Conservation (phyloP, 1,140 invertebrate genomes). For the Aphaenogaster ashmeadi region DNA sequence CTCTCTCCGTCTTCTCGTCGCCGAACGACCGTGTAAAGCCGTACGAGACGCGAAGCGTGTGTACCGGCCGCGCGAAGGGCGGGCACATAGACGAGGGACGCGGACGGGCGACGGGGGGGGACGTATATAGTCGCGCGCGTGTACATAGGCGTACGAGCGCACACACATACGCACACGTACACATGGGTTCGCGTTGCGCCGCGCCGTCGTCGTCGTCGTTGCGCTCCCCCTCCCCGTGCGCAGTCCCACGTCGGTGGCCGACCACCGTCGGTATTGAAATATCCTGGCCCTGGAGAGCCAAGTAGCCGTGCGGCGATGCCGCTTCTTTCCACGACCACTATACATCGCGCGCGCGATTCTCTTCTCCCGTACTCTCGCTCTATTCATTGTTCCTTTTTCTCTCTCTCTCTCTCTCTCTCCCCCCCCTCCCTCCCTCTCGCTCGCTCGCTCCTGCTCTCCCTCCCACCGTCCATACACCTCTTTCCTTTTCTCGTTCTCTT, state of each 20-base stretch:
- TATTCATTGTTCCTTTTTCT: constrained; percentile 59
- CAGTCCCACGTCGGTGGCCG: constrained; percentile 71
- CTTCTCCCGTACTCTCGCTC: constrained; percentile 27
- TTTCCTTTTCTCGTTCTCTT: constrained; percentile 67
- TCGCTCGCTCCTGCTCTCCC: constrained; percentile 27
- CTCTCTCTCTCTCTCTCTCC: constrained; percentile 57
- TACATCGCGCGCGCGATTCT: constrained; percentile 63
- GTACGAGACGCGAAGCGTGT: constrained; percentile 64
- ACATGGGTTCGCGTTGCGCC: background rate
- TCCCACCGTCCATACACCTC: constrained; percentile 53
- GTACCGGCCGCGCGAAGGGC: constrained; percentile 65
- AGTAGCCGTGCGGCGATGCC: constrained; percentile 88
- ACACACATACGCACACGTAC: constrained; percentile 23
- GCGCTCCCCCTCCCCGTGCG: constrained; percentile 50
- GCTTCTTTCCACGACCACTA: constrained; percentile 81
- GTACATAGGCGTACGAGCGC: constrained; percentile 23
- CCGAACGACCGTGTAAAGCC: constrained; percentile 73
- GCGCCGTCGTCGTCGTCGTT: background rate
- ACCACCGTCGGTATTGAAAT: constrained; percentile 83
- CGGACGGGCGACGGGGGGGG: constrained; percentile 10
- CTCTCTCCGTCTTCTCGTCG: constrained; percentile 54
- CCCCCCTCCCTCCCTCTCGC: constrained; percentile 46
- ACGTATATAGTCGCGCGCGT: constrained; percentile 15
- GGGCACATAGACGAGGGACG: constrained; percentile 69
- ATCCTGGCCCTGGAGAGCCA: constrained; percentile 83